phyloP scores from a whole-genome alignment of 2,113 vertebrate species.

The Oncorhynchus tshawytscha region DNA sequence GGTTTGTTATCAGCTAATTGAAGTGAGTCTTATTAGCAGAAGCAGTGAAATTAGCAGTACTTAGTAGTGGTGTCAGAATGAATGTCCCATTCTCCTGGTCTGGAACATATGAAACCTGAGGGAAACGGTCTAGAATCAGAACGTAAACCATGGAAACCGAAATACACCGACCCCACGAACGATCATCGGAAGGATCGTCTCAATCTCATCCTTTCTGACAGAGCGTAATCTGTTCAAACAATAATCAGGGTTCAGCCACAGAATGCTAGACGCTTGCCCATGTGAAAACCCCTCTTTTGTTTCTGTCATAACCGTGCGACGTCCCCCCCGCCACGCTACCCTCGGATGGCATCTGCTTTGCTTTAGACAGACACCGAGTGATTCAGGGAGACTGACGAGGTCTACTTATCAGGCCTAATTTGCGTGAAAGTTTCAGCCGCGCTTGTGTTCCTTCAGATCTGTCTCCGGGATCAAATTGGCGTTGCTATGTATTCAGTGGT shows the following conservation, averaged over 20 bases:
- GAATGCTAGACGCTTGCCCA: constrained; percentile 14
- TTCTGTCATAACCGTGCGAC: constrained; percentile 38
- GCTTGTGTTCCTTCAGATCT: constrained; percentile 55
- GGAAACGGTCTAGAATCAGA: background rate
- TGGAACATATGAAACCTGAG: constrained; percentile 7
- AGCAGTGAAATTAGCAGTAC: constrained; percentile 4
- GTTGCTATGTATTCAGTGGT: constrained; percentile 63
- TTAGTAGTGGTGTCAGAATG: background rate
- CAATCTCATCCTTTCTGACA: constrained; percentile 31
- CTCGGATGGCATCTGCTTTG: constrained; percentile 67
- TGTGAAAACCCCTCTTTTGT: constrained; percentile 40
- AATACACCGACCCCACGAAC: background rate
- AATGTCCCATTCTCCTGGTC: background rate
- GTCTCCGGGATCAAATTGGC: constrained; percentile 48
- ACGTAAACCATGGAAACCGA: background rate
- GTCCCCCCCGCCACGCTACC: constrained; percentile 28
- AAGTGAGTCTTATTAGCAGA: background rate
- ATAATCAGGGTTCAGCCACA: constrained; percentile 22
- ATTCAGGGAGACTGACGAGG: constrained; percentile 61
- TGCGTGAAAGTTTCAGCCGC: constrained; percentile 50
- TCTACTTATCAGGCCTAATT: constrained; percentile 66
- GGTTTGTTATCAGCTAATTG: background rate
- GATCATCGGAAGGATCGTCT: constrained; percentile 28
- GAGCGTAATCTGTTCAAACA: constrained; percentile 20
- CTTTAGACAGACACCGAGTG: constrained; percentile 58